These are phyloP conservation scores for Boloria euphrosyne DNA, from an alignment of 2,888 invertebrate genomes.

Conservation along the genomic window DNA sequence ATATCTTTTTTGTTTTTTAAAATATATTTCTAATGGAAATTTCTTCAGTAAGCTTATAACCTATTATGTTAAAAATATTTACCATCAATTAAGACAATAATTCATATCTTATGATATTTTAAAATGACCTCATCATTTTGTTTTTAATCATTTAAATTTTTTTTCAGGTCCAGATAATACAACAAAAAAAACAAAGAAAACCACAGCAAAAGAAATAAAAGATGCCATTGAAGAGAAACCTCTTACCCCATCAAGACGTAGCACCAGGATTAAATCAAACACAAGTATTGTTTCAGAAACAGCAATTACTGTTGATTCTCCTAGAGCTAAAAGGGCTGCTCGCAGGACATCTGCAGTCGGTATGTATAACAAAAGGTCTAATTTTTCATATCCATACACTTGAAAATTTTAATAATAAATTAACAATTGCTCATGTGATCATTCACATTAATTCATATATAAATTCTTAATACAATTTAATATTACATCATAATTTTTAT, in stretches of 20 bases:
- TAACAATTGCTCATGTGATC: too few relatives aligned
- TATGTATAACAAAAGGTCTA: slow-evolving; percentile 45
- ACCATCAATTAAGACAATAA: too few relatives aligned
- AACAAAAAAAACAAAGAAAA: slow-evolving; percentile 52
- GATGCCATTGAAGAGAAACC: slow-evolving; percentile 53
- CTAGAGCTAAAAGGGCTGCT: slow-evolving; percentile 69
- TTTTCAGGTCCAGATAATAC: slow-evolving; percentile 48
- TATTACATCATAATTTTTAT: too few relatives aligned
- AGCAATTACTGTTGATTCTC: slow-evolving; percentile 55
- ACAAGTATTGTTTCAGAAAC: slow-evolving; percentile 56
- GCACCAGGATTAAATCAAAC: slow-evolving; percentile 62
- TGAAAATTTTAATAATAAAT: too few relatives aligned
- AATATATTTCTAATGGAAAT: not conserved
- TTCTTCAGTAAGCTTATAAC: not conserved
- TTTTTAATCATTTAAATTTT: not conserved
- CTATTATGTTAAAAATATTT: not conserved
- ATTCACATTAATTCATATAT: too few relatives aligned
- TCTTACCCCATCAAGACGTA: slow-evolving; percentile 66
- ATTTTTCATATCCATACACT: too few relatives aligned
- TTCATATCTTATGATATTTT: too few relatives aligned
- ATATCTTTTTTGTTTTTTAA: not conserved
- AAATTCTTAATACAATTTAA: too few relatives aligned
- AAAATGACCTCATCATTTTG: not conserved
- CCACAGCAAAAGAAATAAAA: slow-evolving; percentile 51
- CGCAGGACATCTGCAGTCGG: slow-evolving; percentile 66